These are phyloP conservation scores for Sardina pilchardus DNA, from an alignment of 2,113 vertebrate genomes.

Conservation along the genomic window DNA sequence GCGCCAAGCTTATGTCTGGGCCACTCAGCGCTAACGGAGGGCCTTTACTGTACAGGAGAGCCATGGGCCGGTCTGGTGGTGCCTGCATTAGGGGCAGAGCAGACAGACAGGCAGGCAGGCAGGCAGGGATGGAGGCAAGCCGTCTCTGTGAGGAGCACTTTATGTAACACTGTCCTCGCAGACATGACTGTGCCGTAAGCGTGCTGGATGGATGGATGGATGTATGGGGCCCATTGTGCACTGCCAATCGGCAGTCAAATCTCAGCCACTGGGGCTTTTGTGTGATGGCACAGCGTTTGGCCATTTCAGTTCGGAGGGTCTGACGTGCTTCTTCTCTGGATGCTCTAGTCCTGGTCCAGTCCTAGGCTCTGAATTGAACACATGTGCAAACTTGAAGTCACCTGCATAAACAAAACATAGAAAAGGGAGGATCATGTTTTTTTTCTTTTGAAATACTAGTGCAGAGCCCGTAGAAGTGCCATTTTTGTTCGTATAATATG, in stretches of 20 bases:
- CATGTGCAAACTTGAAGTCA: not conserved
- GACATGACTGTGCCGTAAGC: constrained; percentile 23
- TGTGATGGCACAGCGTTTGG: not conserved
- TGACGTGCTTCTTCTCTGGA: not conserved
- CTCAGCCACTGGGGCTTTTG: not conserved
- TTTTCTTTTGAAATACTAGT: not conserved
- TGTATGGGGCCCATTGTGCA: constrained; percentile 13
- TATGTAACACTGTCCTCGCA: constrained; percentile 27
- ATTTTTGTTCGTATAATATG: no score
- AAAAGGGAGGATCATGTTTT: not conserved
- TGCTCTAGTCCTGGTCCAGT: not conserved
- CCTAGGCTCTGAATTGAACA: no score
- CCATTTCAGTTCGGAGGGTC: not conserved
- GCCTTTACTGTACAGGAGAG: not conserved
- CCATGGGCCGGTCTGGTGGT: not conserved
- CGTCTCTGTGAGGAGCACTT: constrained; percentile 30
- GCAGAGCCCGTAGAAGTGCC: no score
- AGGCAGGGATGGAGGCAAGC: not conserved
- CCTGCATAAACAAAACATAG: not conserved
- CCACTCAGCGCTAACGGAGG: not conserved
- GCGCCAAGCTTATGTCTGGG: not conserved
- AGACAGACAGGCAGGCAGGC: not conserved
- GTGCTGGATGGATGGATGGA: constrained; percentile 22
- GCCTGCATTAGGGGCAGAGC: constrained; percentile 21
- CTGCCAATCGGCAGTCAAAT: not conserved